Base-by-base conservation (phyloP, 2,113 vertebrate genomes). In the Saccopteryx leptura region DNA sequence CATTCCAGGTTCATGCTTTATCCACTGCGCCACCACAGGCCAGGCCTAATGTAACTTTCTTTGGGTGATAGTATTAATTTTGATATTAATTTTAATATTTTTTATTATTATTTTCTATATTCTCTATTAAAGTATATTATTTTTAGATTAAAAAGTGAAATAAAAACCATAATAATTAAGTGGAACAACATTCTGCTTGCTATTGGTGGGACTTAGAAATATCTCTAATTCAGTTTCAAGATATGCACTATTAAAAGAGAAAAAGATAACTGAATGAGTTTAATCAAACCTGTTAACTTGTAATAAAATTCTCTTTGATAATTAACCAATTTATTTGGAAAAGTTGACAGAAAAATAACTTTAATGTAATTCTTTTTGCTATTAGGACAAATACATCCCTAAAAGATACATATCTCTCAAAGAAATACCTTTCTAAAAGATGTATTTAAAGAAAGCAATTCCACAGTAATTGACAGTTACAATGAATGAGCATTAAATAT, bases 391-490 rank as follows among this genome's bases (percentile, higher is more conserved):
- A n/a, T n/a, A 68, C 66, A 14, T 68, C 66, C n/a, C 31, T 33
- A 68, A n/a, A 3, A 68, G n/a, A 31, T 28, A 66, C 15, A 31
- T 31, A 13, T 39, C 2, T 39, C 39, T 39, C 39, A 39, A 39
- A 39, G 39, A 39, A 95, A 95, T 1, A 39, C 2, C 10, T 74
- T 50, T 91, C 81, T 92, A 78, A 96, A 94, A 92, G 24, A 26
- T 28, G 81, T 52, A 91, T 14, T 39, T n/a, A 86, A 50, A 76
- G 33, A 74, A 89, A 96, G 68, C 0, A 94, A n/a, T 81, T 68
- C 52, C 24, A 75, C 58, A 78, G 39, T 79, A 91, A 21, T 61
- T 95, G 63, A 88, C 1, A 91, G n/a, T 33, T 89, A 66, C 0
- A 66, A 75, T 80, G 4, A 17, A 58, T 31, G 26, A 72, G 4